Conservation (phyloP, 1,140 invertebrate genomes). For the Neodiprion virginianus region DNA sequence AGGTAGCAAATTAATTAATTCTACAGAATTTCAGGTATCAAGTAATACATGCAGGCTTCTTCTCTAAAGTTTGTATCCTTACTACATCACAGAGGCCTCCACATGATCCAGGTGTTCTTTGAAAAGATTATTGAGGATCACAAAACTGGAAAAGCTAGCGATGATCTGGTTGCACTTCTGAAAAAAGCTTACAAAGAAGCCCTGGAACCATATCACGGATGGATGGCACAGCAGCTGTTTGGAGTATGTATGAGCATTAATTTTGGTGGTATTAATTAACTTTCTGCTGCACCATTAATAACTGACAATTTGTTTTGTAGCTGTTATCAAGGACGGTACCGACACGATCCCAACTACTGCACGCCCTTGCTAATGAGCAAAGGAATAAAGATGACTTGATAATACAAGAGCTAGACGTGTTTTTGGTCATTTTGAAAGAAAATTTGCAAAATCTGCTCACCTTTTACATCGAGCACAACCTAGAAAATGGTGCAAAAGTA, state of each 20-base stretch:
- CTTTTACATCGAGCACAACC: slow-evolving; percentile 47
- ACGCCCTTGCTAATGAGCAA: slow-evolving; percentile 42
- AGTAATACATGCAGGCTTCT: slow-evolving; percentile 4
- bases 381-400: slow-evolving; percentile 41
- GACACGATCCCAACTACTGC: slow-evolving; percentile 48
- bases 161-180: slow-evolving; percentile 65
- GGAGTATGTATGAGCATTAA: slow-evolving; percentile 57
- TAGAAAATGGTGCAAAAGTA: slow-evolving; percentile 31
- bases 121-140: slow-evolving; percentile 63
- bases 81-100: slow-evolving; percentile 62
- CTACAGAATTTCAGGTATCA: slow-evolving; percentile 13
- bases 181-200: slow-evolving; percentile 69
- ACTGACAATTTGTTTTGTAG: slow-evolving; percentile 37
- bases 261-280: slow-evolving; percentile 12
- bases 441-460: slow-evolving; percentile 41
- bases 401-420: slow-evolving; percentile 42
- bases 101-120: slow-evolving; percentile 68
- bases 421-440: slow-evolving; percentile 39
- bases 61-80: slow-evolving; percentile 16
- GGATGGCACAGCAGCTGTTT: slow-evolving; percentile 72
- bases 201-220: slow-evolving; percentile 71
- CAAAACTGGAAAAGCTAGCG: slow-evolving; percentile 53
- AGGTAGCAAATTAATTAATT: slow-evolving; percentile 58
- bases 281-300: background rate
- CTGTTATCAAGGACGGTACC: slow-evolving; percentile 53